Evolutionary conservation across 2,113 vertebrate genomes (phyloP).

Genomic region (Fregata magnificens): DNA sequence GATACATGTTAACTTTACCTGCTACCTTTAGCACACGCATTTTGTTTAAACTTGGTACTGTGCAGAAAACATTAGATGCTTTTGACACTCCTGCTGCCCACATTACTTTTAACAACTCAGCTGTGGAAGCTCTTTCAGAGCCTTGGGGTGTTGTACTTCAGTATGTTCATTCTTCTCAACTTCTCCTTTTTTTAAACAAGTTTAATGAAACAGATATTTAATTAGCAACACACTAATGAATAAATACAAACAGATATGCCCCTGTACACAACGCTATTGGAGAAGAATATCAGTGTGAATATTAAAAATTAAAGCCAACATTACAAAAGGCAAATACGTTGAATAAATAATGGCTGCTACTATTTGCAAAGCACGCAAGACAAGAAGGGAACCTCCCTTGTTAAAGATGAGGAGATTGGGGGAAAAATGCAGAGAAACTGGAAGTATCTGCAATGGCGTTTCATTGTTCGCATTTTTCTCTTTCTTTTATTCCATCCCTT

Average conservation of each 20-base stretch:
- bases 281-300: constrained; percentile 41
- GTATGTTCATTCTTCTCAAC: constrained; percentile 47
- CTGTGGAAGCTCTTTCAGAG: constrained; percentile 57
- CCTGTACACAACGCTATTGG: neutral
- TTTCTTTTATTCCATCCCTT: neutral
- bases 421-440: neutral
- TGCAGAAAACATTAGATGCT: constrained; percentile 55
- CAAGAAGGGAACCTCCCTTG: neutral
- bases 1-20: constrained; percentile 53
- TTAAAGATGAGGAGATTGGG: neutral
- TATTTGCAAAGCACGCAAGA: constrained; percentile 54
- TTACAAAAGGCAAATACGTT: constrained; percentile 58
- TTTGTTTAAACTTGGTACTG: constrained; percentile 60
- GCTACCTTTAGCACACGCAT: neutral
- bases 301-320: constrained; percentile 58
- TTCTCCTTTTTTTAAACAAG: constrained; percentile 53
- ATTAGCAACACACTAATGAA: constrained; percentile 70
- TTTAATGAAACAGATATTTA: constrained; percentile 79
- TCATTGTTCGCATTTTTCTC: neutral
- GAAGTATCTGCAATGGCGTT: neutral
- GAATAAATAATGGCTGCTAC: constrained; percentile 57
- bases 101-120: constrained; percentile 66
- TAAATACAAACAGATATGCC: constrained; percentile 70
- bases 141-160: constrained; percentile 61
- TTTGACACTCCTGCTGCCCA: constrained; percentile 69